phyloP scores from a whole-genome alignment of 2,113 vertebrate genomes.

The Conger conger region DNA sequence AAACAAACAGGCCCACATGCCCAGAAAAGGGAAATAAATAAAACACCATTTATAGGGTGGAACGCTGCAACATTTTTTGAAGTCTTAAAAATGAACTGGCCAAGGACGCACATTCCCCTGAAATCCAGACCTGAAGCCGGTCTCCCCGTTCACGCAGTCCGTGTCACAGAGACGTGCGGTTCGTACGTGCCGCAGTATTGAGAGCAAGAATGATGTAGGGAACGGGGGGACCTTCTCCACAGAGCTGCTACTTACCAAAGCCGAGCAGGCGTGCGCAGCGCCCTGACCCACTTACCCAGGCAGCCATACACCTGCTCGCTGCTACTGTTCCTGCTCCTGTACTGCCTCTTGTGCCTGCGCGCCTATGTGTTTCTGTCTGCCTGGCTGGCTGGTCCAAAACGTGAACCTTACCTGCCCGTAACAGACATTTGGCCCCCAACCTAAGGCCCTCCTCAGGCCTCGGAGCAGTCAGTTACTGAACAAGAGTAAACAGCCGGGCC shows the following conservation, averaged over 20 bases:
- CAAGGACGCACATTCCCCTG: neutral
- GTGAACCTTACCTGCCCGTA: slow-evolving; percentile 23
- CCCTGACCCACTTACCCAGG: slow-evolving; percentile 17
- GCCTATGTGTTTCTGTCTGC: neutral
- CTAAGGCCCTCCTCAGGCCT: neutral
- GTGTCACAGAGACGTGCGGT: neutral
- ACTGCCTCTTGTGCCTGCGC: neutral
- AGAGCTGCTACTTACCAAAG: slow-evolving; percentile 25
- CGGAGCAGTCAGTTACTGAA: neutral
- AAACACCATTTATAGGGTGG: neutral
- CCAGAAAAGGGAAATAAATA: neutral
- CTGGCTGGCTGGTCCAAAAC: neutral
- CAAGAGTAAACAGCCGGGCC: neutral
- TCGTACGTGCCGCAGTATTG: neutral
- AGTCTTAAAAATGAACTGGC: neutral
- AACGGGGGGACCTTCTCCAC: neutral
- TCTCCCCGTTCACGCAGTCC: too few relatives aligned
- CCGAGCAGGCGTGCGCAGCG: neutral
- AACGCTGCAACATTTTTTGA: neutral
- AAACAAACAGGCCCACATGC: slow-evolving; percentile 37
- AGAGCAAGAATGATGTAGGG: neutral
- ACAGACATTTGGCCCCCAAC: neutral
- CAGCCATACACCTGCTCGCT: neutral
- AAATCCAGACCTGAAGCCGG: neutral
- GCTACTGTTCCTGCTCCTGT: neutral